phyloP scores from a whole-genome alignment of 1,140 invertebrate genomes.

The Stegodyphus mimosarum region DNA sequence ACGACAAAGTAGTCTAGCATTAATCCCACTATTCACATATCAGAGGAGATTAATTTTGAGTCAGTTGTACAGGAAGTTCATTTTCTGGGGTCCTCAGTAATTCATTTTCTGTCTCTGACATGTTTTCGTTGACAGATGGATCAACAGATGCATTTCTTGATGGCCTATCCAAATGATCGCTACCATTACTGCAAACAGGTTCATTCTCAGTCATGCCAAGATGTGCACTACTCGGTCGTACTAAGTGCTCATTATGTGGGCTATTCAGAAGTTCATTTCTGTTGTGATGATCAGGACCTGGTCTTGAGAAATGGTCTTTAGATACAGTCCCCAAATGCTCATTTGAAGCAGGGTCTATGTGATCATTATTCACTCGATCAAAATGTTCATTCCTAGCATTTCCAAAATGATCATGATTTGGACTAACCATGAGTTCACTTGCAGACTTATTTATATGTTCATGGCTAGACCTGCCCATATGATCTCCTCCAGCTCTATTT shows the following conservation, averaged over 20 bases:
- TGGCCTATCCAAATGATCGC: slow-evolving; percentile 49
- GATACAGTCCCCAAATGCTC: slow-evolving; percentile 46
- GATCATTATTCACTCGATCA: slow-evolving; percentile 42
- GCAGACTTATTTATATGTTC: slow-evolving; percentile 23
- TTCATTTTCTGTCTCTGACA: slow-evolving; percentile 36
- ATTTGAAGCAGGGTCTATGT: slow-evolving; percentile 20
- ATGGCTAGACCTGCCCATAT: slow-evolving; percentile 42
- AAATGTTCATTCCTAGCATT: slow-evolving; percentile 46
- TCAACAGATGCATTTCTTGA: slow-evolving; percentile 47
- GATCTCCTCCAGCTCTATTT: slow-evolving; percentile 7
- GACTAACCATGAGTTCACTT: slow-evolving; percentile 40
- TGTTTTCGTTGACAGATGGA: slow-evolving; percentile 31
- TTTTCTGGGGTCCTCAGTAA: slow-evolving; percentile 45
- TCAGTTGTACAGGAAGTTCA: slow-evolving; percentile 46
- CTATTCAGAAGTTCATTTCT: slow-evolving; percentile 49
- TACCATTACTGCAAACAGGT: slow-evolving; percentile 39
- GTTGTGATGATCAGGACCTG: slow-evolving; percentile 33
- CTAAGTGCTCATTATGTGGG: slow-evolving; percentile 48
- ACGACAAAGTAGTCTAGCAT: slow-evolving; percentile 2
- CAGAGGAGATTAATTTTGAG: slow-evolving; percentile 27
- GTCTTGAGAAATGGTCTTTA: slow-evolving; percentile 51
- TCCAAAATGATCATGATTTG: slow-evolving; percentile 47
- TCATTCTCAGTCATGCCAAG: slow-evolving; percentile 31
- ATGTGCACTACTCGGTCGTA: slow-evolving; percentile 18
- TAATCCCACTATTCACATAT: background rate